Conservation (phyloP, 2,797 vertebrate species). For the Acrossocheilus wenchowensis region DNA sequence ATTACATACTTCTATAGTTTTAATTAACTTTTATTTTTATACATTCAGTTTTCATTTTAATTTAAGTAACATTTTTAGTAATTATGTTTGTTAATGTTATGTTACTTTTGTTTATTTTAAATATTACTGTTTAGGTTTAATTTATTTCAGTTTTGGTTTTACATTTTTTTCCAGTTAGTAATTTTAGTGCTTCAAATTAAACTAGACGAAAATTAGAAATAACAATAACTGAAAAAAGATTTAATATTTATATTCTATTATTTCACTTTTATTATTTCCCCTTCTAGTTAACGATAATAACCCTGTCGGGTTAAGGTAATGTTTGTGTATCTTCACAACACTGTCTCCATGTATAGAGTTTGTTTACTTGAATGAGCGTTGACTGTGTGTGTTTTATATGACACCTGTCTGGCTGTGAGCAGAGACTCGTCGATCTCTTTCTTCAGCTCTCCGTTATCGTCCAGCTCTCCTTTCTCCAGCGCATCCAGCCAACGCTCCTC, state of each 20-base stretch:
- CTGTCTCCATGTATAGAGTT: not conserved
- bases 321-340: no score
- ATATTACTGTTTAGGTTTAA: no score
- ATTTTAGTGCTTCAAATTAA: not conserved
- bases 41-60: not conserved
- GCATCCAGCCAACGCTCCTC: conserved; percentile 95
- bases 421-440: conserved; percentile 93
- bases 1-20: not conserved
- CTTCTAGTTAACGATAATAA: not conserved
- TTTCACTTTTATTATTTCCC: not conserved
- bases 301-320: not conserved
- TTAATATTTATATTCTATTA: no score
- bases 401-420: conserved; percentile 92
- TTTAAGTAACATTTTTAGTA: not conserved
- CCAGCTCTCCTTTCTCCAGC: conserved; percentile 92
- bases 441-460: conserved; percentile 95
- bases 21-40: not conserved
- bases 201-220: no score
- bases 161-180: not conserved
- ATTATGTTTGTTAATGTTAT: not conserved
- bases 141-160: no score
- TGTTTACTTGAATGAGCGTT: no score
- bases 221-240: no score
- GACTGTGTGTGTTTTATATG: not conserved
- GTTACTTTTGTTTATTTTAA: not conserved